phyloP scores from a whole-genome alignment of 2,888 invertebrate genomes.

The Caenorhabditis parvicauda region DNA sequence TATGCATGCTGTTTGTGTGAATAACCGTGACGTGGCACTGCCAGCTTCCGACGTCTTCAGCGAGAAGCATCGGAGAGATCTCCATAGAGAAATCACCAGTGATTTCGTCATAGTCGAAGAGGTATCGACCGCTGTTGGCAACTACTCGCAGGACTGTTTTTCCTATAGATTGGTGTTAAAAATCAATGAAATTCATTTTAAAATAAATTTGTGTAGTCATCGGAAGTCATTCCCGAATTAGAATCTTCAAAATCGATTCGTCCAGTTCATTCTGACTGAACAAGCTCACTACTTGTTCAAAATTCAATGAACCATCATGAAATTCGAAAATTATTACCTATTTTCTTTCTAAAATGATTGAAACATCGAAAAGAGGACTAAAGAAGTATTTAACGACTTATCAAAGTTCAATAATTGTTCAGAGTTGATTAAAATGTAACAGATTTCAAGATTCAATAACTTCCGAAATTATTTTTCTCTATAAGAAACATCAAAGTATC shows the following conservation, averaged over 20 bases:
- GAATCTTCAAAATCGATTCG: not conserved
- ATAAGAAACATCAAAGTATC: too few species aligned
- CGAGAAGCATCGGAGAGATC: constrained; percentile 34
- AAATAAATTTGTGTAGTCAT: not conserved
- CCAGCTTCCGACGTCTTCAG: constrained; percentile 37
- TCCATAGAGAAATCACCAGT: constrained; percentile 50
- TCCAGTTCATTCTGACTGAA: not conserved
- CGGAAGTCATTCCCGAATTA: constrained; percentile 2
- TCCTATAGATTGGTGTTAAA: constrained; percentile 15
- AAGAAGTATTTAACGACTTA: too few species aligned
- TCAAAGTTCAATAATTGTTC: too few species aligned
- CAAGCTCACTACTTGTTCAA: not conserved
- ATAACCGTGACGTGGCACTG: constrained; percentile 45
- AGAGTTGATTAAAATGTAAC: too few species aligned
- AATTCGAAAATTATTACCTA: too few species aligned
- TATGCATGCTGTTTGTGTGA: constrained; percentile 30
- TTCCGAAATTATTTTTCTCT: too few species aligned
- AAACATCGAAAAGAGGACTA: too few species aligned
- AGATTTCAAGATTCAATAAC: too few species aligned
- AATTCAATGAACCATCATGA: too few species aligned
- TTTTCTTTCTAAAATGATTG: too few species aligned
- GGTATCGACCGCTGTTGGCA: constrained; percentile 39
- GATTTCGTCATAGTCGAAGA: constrained; percentile 48
- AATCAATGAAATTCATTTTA: not conserved
- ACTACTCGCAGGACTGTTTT: constrained; percentile 39